These are phyloP conservation scores for Tanytarsus gracilentus DNA, from an alignment of 2,888 invertebrate genomes.

Conservation along the genomic window DNA sequence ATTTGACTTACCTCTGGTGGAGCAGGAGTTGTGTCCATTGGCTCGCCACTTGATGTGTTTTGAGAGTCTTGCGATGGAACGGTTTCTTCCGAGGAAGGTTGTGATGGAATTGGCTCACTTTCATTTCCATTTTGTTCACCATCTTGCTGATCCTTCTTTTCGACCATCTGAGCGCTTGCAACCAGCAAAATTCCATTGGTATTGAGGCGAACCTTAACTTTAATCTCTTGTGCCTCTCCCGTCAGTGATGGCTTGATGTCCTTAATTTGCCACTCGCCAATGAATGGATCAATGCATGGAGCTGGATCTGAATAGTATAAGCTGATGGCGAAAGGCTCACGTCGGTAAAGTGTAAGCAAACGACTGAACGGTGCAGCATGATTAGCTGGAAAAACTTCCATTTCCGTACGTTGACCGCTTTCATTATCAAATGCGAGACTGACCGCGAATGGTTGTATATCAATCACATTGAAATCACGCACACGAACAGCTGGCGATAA, in stretches of 20 bases:
- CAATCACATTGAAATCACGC: conserved; percentile 87
- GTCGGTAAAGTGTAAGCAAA: conserved; percentile 85
- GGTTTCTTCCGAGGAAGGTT: background rate
- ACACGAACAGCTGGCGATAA: conserved; percentile 95
- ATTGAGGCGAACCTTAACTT: conserved; percentile 91
- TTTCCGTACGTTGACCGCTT: conserved; percentile 60
- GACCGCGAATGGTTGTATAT: conserved; percentile 85
- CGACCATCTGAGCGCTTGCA: conserved; percentile 73
- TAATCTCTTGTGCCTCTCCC: conserved; percentile 89
- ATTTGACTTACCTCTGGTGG: conserved; percentile 9
- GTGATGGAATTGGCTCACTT: conserved; percentile 36
- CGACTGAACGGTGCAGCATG: conserved; percentile 90
- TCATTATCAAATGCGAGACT: conserved; percentile 72
- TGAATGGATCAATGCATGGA: conserved; percentile 66
- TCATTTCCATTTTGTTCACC: conserved; percentile 35
- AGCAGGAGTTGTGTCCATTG: conserved; percentile 16
- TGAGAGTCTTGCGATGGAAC: background rate
- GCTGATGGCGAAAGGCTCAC: conserved; percentile 77
- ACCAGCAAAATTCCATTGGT: conserved; percentile 86
- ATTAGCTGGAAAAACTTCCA: conserved; percentile 82
- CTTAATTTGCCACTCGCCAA: conserved; percentile 71
- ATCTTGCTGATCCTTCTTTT: conserved; percentile 52
- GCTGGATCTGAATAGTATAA: conserved; percentile 71
- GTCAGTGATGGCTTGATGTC: conserved; percentile 78
- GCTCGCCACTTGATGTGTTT: background rate